Percentiles rank a stretch among this genome's conserved stretches.
Conservation (phyloP, 53 echinoderm and acorn worm species). For the Paracentrotus lividus region DNA sequence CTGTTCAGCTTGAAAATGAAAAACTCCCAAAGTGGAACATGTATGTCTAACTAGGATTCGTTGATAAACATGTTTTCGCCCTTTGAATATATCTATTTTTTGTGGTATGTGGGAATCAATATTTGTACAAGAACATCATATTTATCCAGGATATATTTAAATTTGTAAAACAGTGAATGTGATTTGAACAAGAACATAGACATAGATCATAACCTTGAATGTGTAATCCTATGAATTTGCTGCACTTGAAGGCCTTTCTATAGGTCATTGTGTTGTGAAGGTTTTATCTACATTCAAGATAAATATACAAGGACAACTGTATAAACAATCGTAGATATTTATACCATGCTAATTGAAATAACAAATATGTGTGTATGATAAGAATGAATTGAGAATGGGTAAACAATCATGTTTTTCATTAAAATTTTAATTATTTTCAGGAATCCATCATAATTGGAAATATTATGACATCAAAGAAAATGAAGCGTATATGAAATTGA, state of each 20-base stretch:
- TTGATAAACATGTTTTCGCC: background rate
- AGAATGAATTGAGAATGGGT: background rate
- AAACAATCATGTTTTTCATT: too few species aligned
- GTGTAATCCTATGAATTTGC: too few species aligned
- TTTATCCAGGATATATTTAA: background rate
- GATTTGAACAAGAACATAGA: background rate
- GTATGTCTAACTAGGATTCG: background rate
- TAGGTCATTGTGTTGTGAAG: background rate
- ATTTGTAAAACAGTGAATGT: background rate
- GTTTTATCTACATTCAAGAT: background rate
- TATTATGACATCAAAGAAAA: too few species aligned
- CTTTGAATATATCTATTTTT: background rate
- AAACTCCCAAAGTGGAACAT: background rate
- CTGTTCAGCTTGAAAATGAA: background rate
- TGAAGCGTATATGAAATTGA: too few species aligned
- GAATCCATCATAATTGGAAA: too few species aligned
- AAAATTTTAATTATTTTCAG: too few species aligned
- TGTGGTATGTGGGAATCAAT: background rate
- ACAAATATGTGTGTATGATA: background rate
- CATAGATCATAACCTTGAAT: too few species aligned
- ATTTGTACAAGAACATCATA: background rate
- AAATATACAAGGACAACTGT: slow-evolving; percentile 31
- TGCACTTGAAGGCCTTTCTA: background rate
- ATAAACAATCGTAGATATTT: background rate
- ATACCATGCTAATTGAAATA: background rate